Conservation (phyloP, 1,140 invertebrate genomes). For the Zaprionus ornatus region DNA sequence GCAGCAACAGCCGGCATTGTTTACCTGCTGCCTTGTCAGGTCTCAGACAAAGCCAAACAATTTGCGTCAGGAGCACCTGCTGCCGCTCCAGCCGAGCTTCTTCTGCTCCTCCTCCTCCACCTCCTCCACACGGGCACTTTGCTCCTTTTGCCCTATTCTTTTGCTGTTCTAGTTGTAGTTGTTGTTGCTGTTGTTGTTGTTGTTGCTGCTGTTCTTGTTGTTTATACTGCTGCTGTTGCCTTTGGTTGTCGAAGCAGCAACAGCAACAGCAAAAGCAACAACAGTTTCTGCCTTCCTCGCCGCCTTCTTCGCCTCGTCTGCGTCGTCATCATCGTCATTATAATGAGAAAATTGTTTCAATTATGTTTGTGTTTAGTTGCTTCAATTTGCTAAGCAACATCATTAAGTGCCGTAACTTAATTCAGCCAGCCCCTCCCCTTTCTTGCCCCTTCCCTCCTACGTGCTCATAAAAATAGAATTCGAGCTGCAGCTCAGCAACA, state of each 20-base stretch:
- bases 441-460: slow-evolving; percentile 3
- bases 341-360: slow-evolving; percentile 83
- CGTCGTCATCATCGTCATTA: slow-evolving; percentile 62
- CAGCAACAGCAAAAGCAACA: neutral
- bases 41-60: slow-evolving; percentile 67
- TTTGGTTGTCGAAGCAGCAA: slow-evolving; percentile 17
- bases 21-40: slow-evolving; percentile 70
- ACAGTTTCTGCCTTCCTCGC: slow-evolving; percentile 27
- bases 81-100: neutral
- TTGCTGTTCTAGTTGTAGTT: neutral
- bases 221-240: slow-evolving; percentile 21
- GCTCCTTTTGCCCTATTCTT: slow-evolving; percentile 1
- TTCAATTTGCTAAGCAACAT: slow-evolving; percentile 82
- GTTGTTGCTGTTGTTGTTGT: neutral
- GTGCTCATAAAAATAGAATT: slow-evolving; percentile 73
- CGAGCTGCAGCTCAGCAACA: slow-evolving; percentile 48
- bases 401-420: slow-evolving; percentile 77
- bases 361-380: slow-evolving; percentile 82
- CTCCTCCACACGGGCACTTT: neutral
- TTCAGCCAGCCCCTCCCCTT: slow-evolving; percentile 17
- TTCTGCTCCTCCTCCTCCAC: neutral
- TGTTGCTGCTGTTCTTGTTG: neutral
- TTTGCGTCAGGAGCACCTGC: slow-evolving; percentile 74
- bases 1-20: slow-evolving; percentile 56
- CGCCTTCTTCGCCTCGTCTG: slow-evolving; percentile 14